phyloP scores from a whole-genome alignment of 1,140 invertebrate genomes.

The Helicoverpa zea region DNA sequence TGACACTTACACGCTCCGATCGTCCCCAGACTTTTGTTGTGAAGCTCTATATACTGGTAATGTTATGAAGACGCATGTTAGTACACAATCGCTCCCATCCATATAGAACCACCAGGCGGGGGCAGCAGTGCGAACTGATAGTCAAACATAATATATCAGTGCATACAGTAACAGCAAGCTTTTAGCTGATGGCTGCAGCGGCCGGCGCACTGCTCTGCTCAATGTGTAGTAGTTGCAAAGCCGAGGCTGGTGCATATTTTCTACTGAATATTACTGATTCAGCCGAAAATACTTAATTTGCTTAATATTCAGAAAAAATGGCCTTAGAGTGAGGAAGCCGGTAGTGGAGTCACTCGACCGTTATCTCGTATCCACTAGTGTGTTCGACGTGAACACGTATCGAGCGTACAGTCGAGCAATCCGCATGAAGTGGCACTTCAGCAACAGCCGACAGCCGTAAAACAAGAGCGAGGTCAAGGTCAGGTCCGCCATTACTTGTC shows the following conservation, averaged over 20 bases:
- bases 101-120: no score
- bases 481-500: neutral
- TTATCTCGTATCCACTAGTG: neutral
- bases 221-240: neutral
- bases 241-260: neutral
- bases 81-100: no score
- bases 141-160: neutral
- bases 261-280: neutral
- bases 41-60: no score
- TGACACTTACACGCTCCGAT: no score
- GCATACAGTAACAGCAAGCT: neutral
- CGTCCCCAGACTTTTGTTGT: no score
- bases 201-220: neutral
- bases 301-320: no score
- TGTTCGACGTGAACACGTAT: neutral
- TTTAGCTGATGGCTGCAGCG: neutral
- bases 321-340: no score
- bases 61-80: no score
- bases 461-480: conserved; percentile 3
- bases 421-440: neutral
- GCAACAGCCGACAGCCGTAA: neutral
- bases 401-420: neutral
- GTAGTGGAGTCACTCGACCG: neutral
- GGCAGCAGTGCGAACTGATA: neutral
- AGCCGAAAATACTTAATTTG: no score